Evolutionary conservation across 2,113 vertebrate species (phyloP).

Genomic region (Sorex araneus): DNA sequence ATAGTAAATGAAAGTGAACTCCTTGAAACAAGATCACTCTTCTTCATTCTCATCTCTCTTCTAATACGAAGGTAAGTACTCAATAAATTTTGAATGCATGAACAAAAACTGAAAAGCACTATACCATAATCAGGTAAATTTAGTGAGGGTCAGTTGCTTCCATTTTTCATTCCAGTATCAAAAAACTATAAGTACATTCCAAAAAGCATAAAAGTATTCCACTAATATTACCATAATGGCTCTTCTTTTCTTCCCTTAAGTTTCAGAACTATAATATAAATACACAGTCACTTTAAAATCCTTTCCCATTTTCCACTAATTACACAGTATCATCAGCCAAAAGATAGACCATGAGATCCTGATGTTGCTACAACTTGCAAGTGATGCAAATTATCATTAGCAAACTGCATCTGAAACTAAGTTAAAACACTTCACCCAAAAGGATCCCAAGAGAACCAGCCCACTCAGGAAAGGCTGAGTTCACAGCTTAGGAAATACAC

Average conservation of each 20-base stretch:
- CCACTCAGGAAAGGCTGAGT: slow-evolving; percentile 49
- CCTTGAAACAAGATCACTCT: not conserved
- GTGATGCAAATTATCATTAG: slow-evolving; percentile 66
- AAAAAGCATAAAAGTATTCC: not conserved
- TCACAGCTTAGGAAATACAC: slow-evolving; percentile 31
- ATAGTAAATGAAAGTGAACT: not conserved
- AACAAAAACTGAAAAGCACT: not conserved
- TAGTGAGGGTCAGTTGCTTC: not conserved
- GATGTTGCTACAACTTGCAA: slow-evolving; percentile 77
- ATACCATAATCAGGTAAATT: not conserved
- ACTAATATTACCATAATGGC: not conserved
- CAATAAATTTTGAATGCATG: not conserved
- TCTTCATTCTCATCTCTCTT: slow-evolving; percentile 13
- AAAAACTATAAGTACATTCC: slow-evolving; percentile 24
- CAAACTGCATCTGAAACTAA: slow-evolving; percentile 78
- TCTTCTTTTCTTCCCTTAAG: slow-evolving; percentile 48
- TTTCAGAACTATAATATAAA: slow-evolving; percentile 55
- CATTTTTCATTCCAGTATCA: not conserved
- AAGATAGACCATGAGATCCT: slow-evolving; percentile 73
- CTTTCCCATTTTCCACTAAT: slow-evolving; percentile 69
- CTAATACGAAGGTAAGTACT: not conserved
- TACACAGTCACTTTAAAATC: slow-evolving; percentile 48
- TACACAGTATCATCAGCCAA: slow-evolving; percentile 67
- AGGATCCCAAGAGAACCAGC: slow-evolving; percentile 58
- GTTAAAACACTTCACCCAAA: slow-evolving; percentile 52